Evolutionary conservation across 1,140 invertebrate genomes (phyloP).

Genomic region (silkworm (Bombyx mori)): DNA sequence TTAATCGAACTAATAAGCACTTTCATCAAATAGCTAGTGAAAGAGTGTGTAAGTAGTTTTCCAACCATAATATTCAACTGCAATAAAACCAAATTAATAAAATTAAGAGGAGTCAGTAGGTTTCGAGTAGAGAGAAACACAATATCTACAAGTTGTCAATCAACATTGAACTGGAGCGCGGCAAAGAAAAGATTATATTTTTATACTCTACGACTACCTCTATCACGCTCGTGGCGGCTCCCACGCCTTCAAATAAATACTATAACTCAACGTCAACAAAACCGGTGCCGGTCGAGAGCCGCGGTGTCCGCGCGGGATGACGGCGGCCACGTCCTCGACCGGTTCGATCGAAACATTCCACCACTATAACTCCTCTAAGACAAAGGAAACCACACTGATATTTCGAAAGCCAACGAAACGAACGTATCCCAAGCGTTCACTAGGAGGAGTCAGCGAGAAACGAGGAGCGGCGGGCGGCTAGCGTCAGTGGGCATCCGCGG

Average conservation of each 20-base stretch:
- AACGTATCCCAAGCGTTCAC: constrained; percentile 59
- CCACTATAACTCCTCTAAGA: constrained; percentile 52
- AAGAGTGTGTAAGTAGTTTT: constrained; percentile 50
- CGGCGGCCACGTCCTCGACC: background rate
- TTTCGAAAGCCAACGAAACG: constrained; percentile 65
- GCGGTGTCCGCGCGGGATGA: background rate
- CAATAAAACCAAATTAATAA: constrained; percentile 28
- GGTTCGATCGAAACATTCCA: constrained; percentile 59
- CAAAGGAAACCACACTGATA: constrained; percentile 64
- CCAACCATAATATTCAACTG: constrained; percentile 16
- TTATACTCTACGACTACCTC: constrained; percentile 6
- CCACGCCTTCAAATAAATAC: constrained; percentile 5
- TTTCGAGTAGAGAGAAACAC: background rate
- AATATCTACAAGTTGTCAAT: constrained; percentile 7
- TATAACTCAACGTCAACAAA: constrained; percentile 8
- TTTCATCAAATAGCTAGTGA: constrained; percentile 56
- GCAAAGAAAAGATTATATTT: constrained; percentile 1
- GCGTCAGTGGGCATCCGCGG: constrained; percentile 13
- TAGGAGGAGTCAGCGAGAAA: constrained; percentile 57
- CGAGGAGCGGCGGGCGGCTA: constrained; percentile 34
- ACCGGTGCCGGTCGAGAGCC: constrained; percentile 4
- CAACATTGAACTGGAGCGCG: constrained; percentile 1
- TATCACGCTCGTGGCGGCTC: constrained; percentile 3
- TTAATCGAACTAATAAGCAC: constrained; percentile 62
- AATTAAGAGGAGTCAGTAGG: constrained; percentile 37